These are phyloP conservation scores for Tipula confusa DNA, from an alignment of 2,888 invertebrate species.

Conservation along the genomic window DNA sequence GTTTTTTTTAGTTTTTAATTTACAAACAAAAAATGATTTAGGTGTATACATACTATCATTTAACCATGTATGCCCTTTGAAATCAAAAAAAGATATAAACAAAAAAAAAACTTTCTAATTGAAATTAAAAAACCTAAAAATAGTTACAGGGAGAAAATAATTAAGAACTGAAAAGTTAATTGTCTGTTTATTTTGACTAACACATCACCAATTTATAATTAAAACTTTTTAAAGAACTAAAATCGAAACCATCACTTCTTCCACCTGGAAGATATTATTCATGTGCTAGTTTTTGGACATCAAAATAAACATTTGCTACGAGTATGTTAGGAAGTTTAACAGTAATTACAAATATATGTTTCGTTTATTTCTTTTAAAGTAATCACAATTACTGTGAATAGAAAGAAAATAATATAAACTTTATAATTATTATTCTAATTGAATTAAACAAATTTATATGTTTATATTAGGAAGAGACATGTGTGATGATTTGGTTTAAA, in stretches of 20 bases:
- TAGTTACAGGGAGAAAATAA: neutral
- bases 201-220: neutral
- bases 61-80: conserved; percentile 1
- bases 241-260: neutral
- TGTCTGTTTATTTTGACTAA: conserved; percentile 12
- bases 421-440: neutral
- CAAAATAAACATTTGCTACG: neutral
- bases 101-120: neutral
- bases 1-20: neutral
- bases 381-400: neutral
- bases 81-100: neutral
- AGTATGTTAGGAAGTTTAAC: neutral
- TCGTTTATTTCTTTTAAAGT: neutral
- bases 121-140: conserved; percentile 4
- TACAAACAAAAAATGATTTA: neutral
- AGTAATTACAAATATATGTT: neutral
- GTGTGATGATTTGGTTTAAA: neutral
- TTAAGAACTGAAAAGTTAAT: neutral
- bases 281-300: neutral
- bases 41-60: neutral
- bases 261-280: neutral
- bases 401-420: neutral
- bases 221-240: neutral
- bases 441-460: neutral
- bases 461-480: neutral